Evolutionary conservation across 2,113 vertebrate genomes (phyloP), one percentile per base, ranked within the genome.

Genomic region (Percopsis transmontana): DNA sequence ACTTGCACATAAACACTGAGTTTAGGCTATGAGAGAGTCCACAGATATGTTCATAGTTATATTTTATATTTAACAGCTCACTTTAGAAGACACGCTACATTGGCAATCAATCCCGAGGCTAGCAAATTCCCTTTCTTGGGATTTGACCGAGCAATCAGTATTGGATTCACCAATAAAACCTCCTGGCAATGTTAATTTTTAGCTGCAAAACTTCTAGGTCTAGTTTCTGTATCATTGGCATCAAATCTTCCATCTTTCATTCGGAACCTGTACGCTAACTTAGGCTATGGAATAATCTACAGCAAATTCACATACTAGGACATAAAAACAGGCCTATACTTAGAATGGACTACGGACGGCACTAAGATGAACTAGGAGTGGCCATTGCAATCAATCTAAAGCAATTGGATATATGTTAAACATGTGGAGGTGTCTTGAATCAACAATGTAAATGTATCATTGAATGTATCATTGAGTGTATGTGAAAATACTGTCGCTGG

Each of bases 361-460:
- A 64, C 24, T 23, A 58, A 75, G 68, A 76, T 19, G 67, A 63
- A 80, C 76, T 74, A 88, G 40, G 50, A 23, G 12, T 18, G 13
- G 7, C 61, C 68, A 62, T 13, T 55, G 51, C 41, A 53, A 70
- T 50, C 54, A 59, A 50, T 51, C 66, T 18, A 0, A 41, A 48
- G 9, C 83, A 82, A 67, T 77, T 60, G 55, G 72, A 66, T 58
- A 45, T 50, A 64, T 73, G 72, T 65, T 18, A 55, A 70, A 78
- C 84, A 81, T 58, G 78, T 58, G 70, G 62, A 73, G 70, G 62
- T 76, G 70, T 83, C 76, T 68, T 70, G 74, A 72, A 84, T 81
- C 82, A 79, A 82, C 75, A 69, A 79, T 78, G 87, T 66, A 82
- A 79, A 89, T 76, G 71, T 86, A 68, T 83, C 68, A 89, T 88